Evolutionary conservation across 2,113 vertebrate genomes (phyloP).

Genomic region (Dunckerocampus dactyliophorus): DNA sequence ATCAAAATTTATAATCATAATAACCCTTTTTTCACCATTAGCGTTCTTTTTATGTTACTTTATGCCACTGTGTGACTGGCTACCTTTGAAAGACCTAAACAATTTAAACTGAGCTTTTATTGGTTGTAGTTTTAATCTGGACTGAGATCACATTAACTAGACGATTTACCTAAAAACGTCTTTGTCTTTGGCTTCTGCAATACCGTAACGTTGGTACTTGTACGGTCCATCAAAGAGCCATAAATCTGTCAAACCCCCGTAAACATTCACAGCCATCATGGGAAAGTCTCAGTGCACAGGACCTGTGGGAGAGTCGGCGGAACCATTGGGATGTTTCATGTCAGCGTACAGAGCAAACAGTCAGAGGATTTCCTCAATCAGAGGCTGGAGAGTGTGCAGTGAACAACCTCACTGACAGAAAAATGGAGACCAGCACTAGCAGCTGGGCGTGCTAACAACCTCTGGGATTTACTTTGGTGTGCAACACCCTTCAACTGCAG

Average conservation of each 20-base stretch:
- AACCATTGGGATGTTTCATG: conserved; percentile 71
- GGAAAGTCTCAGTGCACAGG: conserved; percentile 63
- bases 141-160: background rate
- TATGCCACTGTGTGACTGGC: too few species aligned
- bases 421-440: conserved; percentile 60
- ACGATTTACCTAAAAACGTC: background rate
- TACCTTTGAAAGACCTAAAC: too few species aligned
- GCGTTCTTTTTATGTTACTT: too few species aligned
- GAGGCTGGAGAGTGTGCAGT: conserved; percentile 61
- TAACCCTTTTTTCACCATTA: too few species aligned
- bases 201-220: conserved; percentile 8
- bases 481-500: conserved; percentile 45
- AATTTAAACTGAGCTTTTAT: too few species aligned
- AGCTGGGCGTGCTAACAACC: conserved; percentile 75
- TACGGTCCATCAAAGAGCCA: conserved; percentile 36
- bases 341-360: conserved; percentile 67
- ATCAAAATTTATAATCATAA: too few species aligned
- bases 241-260: conserved; percentile 59
- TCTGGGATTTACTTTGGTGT: conserved; percentile 60
- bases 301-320: conserved; percentile 59
- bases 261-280: conserved; percentile 61
- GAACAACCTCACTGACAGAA: conserved; percentile 80
- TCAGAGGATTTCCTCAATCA: conserved; percentile 82
- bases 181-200: conserved; percentile 6
- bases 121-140: too few species aligned